Base-by-base conservation (phyloP, 2,888 invertebrate species). In the Acleris laterana region DNA sequence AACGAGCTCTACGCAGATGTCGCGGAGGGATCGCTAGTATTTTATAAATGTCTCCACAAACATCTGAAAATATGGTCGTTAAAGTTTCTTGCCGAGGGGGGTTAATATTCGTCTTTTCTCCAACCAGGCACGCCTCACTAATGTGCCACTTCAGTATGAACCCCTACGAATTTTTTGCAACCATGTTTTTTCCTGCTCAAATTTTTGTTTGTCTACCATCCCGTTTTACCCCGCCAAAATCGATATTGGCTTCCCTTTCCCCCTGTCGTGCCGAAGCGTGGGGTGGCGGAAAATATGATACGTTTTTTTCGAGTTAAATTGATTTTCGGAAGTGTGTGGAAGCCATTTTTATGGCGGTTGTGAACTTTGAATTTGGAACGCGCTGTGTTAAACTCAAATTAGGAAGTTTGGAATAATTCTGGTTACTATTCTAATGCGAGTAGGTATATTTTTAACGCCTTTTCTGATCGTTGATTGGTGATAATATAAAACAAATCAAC, bases 231-330 rank as follows among this genome's bases (percentile, higher is more conserved):
- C 1, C 59, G 1, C 11, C 7, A 11, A 9, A 28, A 44, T 22
- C 46, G 11, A 42, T 78, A 74, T 38, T 55, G 59, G 67, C 57
- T 20, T 90, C 89, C 69, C 82, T 67, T 68, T 89, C 75, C 1
- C 79, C 70, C 81, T 88, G 88, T 88, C 86, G 83, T 75, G 70
- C 68, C 71, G 66, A 76, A 75, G 83, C 83, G 85, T 87, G 85
- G 90, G 90, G 92, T 89, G 91, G 89, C 80, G 83, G 82, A 89
- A 90, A 92, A 90, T 92, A 91, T 93, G 92, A 91, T 92, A 89
- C 89, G 90, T 89, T 87, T 88, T 87, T 89, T 89, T 86, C 83
- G 86, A 88, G 80, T 84, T 85, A 90, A 92, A 92, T 92, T 91
- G 91, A 90, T 92, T 92, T 91, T 86, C 77, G 78, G 82, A 85